Conservation (phyloP, 2,113 vertebrate species). For the Urocolius indicus region DNA sequence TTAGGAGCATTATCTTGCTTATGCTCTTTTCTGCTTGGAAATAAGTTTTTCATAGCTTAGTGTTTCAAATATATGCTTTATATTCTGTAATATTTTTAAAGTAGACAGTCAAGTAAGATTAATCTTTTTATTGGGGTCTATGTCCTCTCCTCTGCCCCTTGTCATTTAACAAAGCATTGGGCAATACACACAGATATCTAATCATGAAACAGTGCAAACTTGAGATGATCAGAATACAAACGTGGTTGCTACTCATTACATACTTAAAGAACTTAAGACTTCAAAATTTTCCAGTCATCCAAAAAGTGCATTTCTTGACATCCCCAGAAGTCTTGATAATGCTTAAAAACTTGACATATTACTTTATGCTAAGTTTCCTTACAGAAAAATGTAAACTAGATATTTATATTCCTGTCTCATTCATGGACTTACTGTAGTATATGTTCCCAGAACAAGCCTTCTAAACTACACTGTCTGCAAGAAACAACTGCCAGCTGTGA, state of each 20-base stretch:
- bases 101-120: no score
- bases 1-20: no score
- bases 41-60: no score
- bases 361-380: background rate
- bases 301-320: background rate
- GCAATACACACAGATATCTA: background rate
- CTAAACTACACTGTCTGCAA: background rate
- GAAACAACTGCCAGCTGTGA: background rate
- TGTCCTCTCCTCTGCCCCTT: no score
- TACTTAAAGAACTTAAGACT: background rate
- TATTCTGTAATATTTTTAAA: no score
- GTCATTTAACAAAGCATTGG: no score
- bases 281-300: background rate
- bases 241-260: background rate
- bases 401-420: constrained; percentile 1
- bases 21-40: no score
- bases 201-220: background rate
- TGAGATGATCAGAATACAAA: background rate
- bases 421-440: background rate
- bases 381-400: background rate
- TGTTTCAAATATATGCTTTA: no score
- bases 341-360: background rate
- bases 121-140: no score
- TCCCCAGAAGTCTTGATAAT: background rate
- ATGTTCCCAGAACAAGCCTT: background rate